Base-by-base conservation (phyloP, 2,888 invertebrate genomes). In the Arge pagana region DNA sequence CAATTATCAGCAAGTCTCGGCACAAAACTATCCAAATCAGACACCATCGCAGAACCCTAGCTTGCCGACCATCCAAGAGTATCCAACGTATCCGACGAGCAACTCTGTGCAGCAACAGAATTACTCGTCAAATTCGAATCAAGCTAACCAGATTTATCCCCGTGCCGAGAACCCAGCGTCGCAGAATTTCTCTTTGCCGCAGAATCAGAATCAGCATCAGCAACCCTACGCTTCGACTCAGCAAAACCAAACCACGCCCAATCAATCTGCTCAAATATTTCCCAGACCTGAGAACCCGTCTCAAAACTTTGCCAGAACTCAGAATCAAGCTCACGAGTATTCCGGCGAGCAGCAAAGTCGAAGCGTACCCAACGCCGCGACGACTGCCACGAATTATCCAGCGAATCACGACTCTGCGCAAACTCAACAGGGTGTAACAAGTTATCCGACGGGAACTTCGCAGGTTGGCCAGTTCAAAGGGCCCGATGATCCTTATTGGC, bases 401-500 rank as follows among this genome's bases (percentile, higher is more conserved):
- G 19, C 63, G n/a, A 65, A 59, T 55, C 58, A 60, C 24, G 42
- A 45, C 6, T 2, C 24, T 10, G 16, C 58, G 7, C 60, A 63
- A 28, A 37, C 33, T 3, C 45, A 45, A 33, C n/a, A n/a, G n/a
- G 24, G 16, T 4, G 45, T 45, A 23, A 13, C 23, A 2, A 45
- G 35, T 33, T 45, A 45, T 45, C n/a, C 45, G 8, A n/a, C 33
- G 1, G 45, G 33, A 23, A 61, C 13, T 37, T 33, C 7, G 31
- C 59, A 63, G 26, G 59, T 59, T 8, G 55, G 56, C 8, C 64
- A 68, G 43, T 66, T 71, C 33, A 73, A 73, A 35, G 57, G 50
- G 23, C 28, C 69, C 1, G 70, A 72, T 8, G 71, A 75, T 52
- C 65, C 71, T n/a, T 73, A 68, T 33, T 76, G 74, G 75, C 76